These are phyloP conservation scores for Scaptomyza pallida DNA, from an alignment of 1,140 invertebrate species.

Conservation along the genomic window DNA sequence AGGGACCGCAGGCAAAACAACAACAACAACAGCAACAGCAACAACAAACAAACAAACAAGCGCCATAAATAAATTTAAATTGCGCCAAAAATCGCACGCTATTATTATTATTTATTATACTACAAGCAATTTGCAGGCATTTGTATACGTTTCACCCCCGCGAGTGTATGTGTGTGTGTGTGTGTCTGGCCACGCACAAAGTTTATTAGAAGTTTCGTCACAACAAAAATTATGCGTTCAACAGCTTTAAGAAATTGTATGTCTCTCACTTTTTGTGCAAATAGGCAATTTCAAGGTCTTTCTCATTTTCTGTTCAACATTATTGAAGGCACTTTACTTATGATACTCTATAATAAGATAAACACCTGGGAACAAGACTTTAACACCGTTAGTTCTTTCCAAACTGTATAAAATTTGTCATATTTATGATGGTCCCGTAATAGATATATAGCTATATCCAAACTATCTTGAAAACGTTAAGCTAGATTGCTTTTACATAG, in stretches of 20 bases:
- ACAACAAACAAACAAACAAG: conserved; percentile 49
- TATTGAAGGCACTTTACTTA: too few relatives aligned
- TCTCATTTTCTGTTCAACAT: too few relatives aligned
- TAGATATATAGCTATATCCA: too few relatives aligned
- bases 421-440: too few relatives aligned
- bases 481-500: too few relatives aligned
- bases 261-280: too few relatives aligned
- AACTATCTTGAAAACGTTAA: too few relatives aligned
- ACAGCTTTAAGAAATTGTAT: conserved; percentile 39
- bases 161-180: conserved; percentile 6
- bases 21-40: conserved; percentile 38
- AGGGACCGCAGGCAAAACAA: conserved; percentile 19
- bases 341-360: too few relatives aligned
- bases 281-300: conserved; percentile 1
- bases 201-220: conserved; percentile 70
- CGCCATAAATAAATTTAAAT: conserved; percentile 79
- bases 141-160: conserved; percentile 24
- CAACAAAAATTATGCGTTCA: conserved; percentile 67
- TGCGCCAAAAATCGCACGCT: conserved; percentile 78
- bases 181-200: conserved; percentile 21
- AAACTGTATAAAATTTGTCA: too few relatives aligned
- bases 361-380: too few relatives aligned
- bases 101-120: conserved; percentile 81
- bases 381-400: too few relatives aligned
- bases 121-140: conserved; percentile 75